Conservation (phyloP, 2,113 vertebrate species). For the Nesoenas mayeri region DNA sequence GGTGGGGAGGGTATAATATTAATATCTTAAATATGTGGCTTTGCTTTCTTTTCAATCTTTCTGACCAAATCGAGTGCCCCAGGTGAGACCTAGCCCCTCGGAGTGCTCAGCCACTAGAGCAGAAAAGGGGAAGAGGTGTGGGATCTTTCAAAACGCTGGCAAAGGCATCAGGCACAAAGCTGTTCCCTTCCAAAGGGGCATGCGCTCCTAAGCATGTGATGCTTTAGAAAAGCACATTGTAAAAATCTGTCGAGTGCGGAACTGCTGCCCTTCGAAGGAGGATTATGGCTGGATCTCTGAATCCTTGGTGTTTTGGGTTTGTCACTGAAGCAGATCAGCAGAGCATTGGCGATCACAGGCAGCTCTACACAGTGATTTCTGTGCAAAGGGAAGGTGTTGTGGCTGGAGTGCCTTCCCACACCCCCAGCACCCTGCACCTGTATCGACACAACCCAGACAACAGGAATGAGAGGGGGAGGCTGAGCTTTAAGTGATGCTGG, state of each 20-base stretch:
- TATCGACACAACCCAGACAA: accelerated
- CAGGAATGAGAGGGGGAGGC: background rate
- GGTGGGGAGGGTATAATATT: background rate
- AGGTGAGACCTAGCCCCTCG: background rate
- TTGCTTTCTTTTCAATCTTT: background rate
- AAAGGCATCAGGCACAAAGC: background rate
- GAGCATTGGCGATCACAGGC: background rate
- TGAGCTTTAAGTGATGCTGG: background rate
- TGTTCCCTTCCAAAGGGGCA: background rate
- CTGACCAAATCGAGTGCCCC: background rate
- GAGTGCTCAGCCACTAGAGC: background rate
- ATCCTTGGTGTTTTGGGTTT: background rate
- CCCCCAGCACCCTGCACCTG: background rate
- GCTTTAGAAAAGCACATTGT: background rate
- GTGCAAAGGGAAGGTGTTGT: background rate
- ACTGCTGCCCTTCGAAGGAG: background rate
- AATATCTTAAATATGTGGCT: background rate
- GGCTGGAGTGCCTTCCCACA: background rate
- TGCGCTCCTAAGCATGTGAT: accelerated
- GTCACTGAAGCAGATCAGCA: background rate
- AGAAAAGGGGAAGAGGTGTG: background rate
- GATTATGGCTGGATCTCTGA: background rate
- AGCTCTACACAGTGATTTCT: background rate
- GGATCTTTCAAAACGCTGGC: background rate
- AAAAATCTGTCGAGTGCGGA: background rate